A percentile compares a stretch with the other conserved stretches of the same genome.
Conservation (phyloP, 2,888 invertebrate species). For the Periphyllus acericola region DNA sequence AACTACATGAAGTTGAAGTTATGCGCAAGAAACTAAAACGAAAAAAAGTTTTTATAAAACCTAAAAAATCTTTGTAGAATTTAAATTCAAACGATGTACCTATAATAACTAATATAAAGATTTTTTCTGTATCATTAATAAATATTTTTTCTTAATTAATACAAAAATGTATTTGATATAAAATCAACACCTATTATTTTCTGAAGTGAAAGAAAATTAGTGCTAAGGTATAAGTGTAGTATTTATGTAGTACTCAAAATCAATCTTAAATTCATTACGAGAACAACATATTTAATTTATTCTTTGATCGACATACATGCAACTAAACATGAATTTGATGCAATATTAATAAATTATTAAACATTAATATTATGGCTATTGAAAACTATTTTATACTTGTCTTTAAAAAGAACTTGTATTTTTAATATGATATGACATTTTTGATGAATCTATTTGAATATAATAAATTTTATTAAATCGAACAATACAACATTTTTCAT, state of each 20-base stretch:
- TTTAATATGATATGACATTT: too few relatives aligned
- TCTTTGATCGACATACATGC: too few relatives aligned
- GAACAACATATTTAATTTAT: too few relatives aligned
- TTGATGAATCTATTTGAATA: too few relatives aligned
- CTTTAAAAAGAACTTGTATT: too few relatives aligned
- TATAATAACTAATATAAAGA: neutral
- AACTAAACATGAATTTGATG: too few relatives aligned
- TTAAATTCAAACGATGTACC: neutral
- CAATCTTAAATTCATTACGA: too few relatives aligned
- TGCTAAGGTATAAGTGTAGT: neutral
- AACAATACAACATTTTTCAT: too few relatives aligned
- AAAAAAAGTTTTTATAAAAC: conserved; percentile 73
- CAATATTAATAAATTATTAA: too few relatives aligned
- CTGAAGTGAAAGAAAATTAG: neutral
- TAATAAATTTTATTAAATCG: too few relatives aligned
- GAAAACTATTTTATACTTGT: too few relatives aligned
- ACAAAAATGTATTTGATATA: neutral
- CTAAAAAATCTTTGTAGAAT: conserved; percentile 64
- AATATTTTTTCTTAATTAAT: neutral
- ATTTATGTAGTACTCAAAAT: neutral
- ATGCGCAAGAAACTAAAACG: conserved; percentile 74
- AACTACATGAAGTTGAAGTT: conserved; percentile 78
- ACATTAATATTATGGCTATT: too few relatives aligned
- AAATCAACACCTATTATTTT: neutral
- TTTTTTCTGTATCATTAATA: neutral